Evolutionary conservation across 2,113 vertebrate genomes (phyloP).

Genomic region (Malurus alboscapulatus): DNA sequence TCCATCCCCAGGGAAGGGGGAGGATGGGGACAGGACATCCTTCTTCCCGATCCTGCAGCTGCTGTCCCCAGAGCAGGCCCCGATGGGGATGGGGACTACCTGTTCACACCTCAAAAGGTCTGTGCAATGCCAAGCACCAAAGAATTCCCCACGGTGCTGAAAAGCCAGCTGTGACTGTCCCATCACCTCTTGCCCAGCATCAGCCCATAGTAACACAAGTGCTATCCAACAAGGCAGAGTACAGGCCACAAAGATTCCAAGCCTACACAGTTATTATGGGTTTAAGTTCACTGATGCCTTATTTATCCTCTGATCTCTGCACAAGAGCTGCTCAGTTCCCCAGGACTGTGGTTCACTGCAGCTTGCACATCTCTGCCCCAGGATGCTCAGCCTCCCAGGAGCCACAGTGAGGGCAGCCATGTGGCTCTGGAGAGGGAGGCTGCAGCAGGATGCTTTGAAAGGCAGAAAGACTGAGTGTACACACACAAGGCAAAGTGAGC

Average conservation of each 20-base stretch:
- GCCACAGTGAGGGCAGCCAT: rapidly evolving
- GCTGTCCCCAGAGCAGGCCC: not conserved
- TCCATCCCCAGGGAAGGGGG: constrained; percentile 15
- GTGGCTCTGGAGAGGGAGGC: rapidly evolving
- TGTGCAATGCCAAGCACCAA: not conserved
- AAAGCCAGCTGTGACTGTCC: not conserved
- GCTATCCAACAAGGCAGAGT: not conserved
- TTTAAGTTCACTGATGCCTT: not conserved
- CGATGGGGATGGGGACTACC: rapidly evolving
- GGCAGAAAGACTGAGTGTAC: not conserved
- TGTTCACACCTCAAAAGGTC: not conserved
- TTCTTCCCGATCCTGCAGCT: not conserved
- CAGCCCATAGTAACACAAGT: not conserved
- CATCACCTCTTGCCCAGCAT: not conserved
- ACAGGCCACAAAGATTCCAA: not conserved
- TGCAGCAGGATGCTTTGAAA: not conserved
- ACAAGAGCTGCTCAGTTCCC: not conserved
- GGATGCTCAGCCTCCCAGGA: rapidly evolving
- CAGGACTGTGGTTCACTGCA: rapidly evolving
- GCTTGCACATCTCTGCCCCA: not conserved
- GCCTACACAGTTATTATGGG: not conserved
- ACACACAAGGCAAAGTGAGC: not conserved
- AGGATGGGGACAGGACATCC: constrained; percentile 5
- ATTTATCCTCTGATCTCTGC: not conserved
- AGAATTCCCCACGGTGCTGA: not conserved